Evolutionary conservation across 2,888 invertebrate genomes (phyloP).

Genomic region (Epinotia brunnichana): DNA sequence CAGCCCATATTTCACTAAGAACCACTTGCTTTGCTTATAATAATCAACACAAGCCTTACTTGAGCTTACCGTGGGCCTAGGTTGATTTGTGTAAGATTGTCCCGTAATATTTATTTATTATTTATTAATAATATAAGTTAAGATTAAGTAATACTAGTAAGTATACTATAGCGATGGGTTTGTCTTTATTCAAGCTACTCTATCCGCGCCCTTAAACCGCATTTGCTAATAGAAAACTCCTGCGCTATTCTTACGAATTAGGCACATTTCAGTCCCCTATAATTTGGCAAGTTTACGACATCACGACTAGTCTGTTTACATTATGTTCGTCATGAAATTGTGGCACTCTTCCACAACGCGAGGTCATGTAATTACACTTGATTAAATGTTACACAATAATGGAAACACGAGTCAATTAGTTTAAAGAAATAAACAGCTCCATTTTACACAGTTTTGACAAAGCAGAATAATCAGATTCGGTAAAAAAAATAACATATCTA

Average conservation of each 20-base stretch:
- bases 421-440: not conserved
- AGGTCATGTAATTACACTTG: conserved; percentile 51
- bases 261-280: conserved; percentile 74
- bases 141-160: too few species aligned
- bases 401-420: conserved; percentile 5
- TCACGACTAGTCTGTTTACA: conserved; percentile 62
- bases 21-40: too few species aligned
- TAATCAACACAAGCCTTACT: too few species aligned
- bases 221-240: conserved; percentile 82
- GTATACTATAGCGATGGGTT: too few species aligned
- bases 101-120: too few species aligned
- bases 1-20: too few species aligned
- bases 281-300: conserved; percentile 77
- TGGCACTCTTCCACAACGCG: conserved; percentile 38
- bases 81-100: too few species aligned
- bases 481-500: too few species aligned
- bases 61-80: too few species aligned
- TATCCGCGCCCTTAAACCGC: conserved; percentile 66
- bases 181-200: conserved; percentile 41
- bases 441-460: not conserved
- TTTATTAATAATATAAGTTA: too few species aligned
- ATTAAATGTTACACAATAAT: conserved; percentile 33
- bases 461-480: too few species aligned
- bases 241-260: conserved; percentile 78
- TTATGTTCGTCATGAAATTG: conserved; percentile 48